phyloP scores from a whole-genome alignment of 2,113 vertebrate species.

The Vidua macroura region DNA sequence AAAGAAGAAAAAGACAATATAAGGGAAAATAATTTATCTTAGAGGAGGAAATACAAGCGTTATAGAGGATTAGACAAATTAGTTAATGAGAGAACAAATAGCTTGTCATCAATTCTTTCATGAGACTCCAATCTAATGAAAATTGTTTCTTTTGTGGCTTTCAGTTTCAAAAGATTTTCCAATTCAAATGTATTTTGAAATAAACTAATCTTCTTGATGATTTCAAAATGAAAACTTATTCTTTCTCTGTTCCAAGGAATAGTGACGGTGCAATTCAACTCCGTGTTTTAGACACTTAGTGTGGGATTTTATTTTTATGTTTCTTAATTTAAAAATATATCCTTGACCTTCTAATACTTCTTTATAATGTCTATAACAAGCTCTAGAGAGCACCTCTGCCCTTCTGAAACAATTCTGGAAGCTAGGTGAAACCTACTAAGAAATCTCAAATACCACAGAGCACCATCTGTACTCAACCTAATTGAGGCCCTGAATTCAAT shows the following conservation, averaged over 20 bases:
- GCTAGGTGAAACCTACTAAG: not conserved
- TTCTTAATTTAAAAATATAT: not conserved
- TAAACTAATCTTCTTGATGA: not conserved
- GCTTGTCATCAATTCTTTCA: not conserved
- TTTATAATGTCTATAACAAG: not conserved
- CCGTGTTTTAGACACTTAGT: not conserved
- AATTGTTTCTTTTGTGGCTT: not conserved
- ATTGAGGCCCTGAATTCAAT: not conserved
- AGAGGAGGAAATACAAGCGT: not conserved
- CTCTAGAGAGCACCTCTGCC: not conserved
- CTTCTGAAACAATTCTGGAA: not conserved
- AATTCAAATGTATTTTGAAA: not conserved
- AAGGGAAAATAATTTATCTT: not conserved
- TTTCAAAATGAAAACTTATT: not conserved
- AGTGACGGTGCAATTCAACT: not conserved
- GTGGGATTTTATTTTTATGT: not conserved
- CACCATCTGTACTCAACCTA: not conserved
- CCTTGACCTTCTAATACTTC: not conserved
- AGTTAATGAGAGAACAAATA: not conserved
- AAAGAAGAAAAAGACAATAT: not conserved
- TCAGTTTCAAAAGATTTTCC: not conserved
- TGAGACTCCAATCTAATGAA: not conserved
- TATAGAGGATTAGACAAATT: not conserved
- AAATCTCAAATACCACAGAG: not conserved
- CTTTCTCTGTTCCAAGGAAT: not conserved